phyloP scores from a whole-genome alignment of 1,140 invertebrate species.

The Periplaneta americana region DNA sequence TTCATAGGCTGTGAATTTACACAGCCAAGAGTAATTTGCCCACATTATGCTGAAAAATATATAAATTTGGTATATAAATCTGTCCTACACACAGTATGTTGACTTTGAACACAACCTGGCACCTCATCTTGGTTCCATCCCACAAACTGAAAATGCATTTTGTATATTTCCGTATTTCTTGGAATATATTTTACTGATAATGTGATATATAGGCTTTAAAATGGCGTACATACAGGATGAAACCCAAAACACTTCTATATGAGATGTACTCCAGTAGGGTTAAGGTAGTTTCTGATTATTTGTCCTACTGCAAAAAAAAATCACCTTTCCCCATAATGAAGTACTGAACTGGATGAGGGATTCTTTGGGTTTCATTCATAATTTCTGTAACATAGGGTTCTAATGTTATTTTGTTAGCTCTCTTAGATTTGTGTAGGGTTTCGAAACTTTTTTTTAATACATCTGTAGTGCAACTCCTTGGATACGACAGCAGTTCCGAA shows the following conservation, averaged over 20 bases:
- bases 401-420: neutral
- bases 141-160: neutral
- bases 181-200: neutral
- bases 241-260: neutral
- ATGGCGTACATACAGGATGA: neutral
- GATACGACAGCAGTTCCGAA: neutral
- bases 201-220: neutral
- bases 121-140: neutral
- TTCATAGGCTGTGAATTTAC: no score
- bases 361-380: neutral
- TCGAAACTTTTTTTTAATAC: neutral
- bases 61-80: neutral
- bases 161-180: no score
- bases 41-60: no score
- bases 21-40: no score
- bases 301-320: no score
- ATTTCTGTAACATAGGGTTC: neutral
- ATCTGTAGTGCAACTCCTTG: neutral
- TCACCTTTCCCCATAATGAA: neutral
- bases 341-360: neutral
- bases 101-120: neutral
- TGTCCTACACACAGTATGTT: neutral
- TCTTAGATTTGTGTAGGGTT: neutral
- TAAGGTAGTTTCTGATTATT: neutral
- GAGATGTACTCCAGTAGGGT: neutral